These are phyloP conservation scores for Pomatostomus ruficeps DNA, from an alignment of 2,113 vertebrate genomes.

Conservation along the genomic window DNA sequence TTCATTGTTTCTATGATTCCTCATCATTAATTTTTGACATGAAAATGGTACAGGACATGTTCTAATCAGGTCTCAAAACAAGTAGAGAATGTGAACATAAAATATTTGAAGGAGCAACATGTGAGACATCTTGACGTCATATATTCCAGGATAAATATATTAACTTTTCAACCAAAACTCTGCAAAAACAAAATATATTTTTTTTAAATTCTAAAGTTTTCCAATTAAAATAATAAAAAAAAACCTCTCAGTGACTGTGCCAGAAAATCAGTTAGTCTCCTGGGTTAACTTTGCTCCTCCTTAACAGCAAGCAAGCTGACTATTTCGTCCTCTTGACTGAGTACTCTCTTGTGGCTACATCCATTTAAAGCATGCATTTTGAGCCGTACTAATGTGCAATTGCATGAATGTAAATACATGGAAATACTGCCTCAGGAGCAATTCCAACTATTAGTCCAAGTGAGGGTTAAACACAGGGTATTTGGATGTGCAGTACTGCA, in stretches of 20 bases:
- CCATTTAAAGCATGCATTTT: not conserved
- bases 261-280: not conserved
- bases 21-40: not conserved
- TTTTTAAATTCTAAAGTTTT: not conserved
- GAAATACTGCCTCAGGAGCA: not conserved
- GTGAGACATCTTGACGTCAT: not conserved
- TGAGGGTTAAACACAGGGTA: conserved; percentile 3
- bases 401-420: conserved; percentile 4
- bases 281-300: not conserved
- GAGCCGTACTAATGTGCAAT: not conserved
- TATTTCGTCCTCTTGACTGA: not conserved
- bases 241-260: not conserved
- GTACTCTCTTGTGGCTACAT: not conserved
- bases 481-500: not conserved
- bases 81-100: not conserved
- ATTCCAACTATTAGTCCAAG: not conserved
- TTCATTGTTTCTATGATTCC: not conserved
- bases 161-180: not conserved
- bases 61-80: not conserved
- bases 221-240: not conserved
- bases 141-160: not conserved
- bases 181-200: not conserved
- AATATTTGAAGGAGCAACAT: not conserved
- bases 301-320: not conserved
- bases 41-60: not conserved